A percentile compares a stretch with the other conserved stretches of the same genome.
Conservation (phyloP, 2,797 vertebrate species). For the Arremon aurantiirostris region DNA sequence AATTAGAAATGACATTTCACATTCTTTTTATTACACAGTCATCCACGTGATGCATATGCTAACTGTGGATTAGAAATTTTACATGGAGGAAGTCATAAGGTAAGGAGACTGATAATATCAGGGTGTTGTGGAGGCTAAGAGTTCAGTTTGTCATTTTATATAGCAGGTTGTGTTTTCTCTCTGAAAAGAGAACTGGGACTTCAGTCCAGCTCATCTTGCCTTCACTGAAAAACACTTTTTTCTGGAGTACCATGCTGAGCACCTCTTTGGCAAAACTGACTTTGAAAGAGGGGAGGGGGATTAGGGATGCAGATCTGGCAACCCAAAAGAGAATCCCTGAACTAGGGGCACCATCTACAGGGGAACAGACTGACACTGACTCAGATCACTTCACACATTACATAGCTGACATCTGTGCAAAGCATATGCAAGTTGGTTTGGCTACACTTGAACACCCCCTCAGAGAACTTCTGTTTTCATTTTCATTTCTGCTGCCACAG, state of each 20-base stretch:
- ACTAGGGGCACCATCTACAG: constrained; percentile 67
- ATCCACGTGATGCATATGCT: background rate
- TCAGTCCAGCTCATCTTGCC: background rate
- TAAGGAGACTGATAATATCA: background rate
- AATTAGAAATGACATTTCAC: background rate
- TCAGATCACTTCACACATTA: background rate
- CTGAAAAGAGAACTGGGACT: background rate
- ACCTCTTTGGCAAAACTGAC: background rate
- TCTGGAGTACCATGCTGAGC: background rate
- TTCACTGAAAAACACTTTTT: background rate
- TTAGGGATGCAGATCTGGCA: background rate
- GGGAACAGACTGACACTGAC: constrained; percentile 29
- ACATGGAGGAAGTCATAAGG: background rate
- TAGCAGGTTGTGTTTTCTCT: background rate
- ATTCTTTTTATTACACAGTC: background rate
- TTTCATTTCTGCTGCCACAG: background rate
- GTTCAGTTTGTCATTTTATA: background rate
- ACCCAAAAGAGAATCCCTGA: constrained; percentile 37
- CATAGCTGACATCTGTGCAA: background rate
- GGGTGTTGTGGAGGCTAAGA: background rate
- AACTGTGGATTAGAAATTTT: background rate
- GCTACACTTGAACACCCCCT: background rate
- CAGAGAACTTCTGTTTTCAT: background rate
- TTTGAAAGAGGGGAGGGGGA: background rate
- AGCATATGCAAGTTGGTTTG: background rate